phyloP scores from a whole-genome alignment of 2,113 vertebrate genomes.

The Microtus montanus region DNA sequence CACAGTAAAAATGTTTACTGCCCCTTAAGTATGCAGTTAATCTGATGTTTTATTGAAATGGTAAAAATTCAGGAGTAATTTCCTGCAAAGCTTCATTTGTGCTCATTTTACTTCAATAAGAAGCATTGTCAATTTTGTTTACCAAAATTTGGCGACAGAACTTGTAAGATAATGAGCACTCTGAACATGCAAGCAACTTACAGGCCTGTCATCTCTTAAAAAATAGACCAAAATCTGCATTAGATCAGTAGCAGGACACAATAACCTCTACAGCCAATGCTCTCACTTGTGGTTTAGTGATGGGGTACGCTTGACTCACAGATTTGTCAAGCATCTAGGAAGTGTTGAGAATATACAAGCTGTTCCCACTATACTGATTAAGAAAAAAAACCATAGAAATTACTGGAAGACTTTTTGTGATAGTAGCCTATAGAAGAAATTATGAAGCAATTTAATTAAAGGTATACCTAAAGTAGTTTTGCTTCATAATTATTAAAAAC shows the following conservation, averaged over 20 bases:
- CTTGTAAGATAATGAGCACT: background rate
- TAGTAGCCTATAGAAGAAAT: background rate
- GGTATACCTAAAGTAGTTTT: background rate
- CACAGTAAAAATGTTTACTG: background rate
- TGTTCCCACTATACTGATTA: background rate
- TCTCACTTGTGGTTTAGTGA: background rate
- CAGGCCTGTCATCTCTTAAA: background rate
- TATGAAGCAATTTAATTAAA: background rate
- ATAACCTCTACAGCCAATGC: background rate
- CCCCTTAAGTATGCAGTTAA: background rate
- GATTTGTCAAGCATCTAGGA: background rate
- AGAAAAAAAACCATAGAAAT: background rate
- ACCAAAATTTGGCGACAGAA: background rate
- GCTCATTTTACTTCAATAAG: background rate
- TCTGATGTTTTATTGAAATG: background rate
- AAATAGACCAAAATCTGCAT: background rate
- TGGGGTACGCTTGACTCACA: background rate
- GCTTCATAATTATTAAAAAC: background rate
- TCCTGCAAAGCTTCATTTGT: background rate
- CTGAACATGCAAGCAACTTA: background rate
- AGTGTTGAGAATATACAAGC: background rate
- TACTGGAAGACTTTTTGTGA: too few species aligned
- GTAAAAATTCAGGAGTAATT: background rate
- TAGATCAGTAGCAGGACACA: background rate
- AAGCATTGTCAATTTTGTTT: background rate